phyloP scores from a whole-genome alignment of 2,113 vertebrate species.

The Cepphus grylle region DNA sequence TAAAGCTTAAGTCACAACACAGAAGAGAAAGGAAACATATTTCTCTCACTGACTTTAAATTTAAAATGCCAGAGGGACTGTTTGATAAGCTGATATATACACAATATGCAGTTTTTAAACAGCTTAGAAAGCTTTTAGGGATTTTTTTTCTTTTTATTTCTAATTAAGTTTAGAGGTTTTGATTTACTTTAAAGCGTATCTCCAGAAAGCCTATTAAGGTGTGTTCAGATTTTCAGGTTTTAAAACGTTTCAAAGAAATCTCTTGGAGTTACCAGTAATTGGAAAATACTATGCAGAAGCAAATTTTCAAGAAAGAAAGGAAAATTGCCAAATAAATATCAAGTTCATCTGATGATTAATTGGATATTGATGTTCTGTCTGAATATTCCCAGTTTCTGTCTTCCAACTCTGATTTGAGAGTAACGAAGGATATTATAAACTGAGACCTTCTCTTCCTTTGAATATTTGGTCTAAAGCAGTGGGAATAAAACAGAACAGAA shows the following conservation, averaged over 20 bases:
- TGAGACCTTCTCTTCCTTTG: background rate
- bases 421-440: background rate
- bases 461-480: background rate
- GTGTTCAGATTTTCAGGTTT: background rate
- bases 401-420: background rate
- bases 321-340: background rate
- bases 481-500: background rate
- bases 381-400: background rate
- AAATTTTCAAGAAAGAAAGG: background rate
- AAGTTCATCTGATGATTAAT: background rate
- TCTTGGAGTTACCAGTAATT: background rate
- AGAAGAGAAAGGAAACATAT: background rate
- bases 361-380: background rate
- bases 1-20: background rate
- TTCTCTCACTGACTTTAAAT: background rate
- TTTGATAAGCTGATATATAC: background rate
- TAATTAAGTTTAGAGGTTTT: background rate
- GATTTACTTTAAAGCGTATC: background rate
- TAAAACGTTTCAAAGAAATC: background rate
- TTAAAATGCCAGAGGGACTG: background rate
- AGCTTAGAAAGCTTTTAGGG: background rate
- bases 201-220: background rate
- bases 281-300: background rate
- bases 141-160: background rate
- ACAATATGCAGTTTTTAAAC: background rate